Evolutionary conservation across 2,888 invertebrate genomes (phyloP).

Genomic region (Leucozona laternaria): DNA sequence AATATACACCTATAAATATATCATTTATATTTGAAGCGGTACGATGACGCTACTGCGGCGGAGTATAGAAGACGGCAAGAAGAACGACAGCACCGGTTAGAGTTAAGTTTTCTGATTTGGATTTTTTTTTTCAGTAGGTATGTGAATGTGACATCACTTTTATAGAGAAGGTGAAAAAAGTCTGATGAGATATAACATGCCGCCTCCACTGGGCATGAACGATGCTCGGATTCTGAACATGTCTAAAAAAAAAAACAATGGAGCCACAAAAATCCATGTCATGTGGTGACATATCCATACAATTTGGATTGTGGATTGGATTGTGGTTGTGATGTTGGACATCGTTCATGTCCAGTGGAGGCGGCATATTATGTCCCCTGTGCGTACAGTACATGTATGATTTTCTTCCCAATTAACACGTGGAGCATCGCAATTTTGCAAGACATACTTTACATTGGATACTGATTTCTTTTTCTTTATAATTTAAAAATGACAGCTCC

Average conservation of each 20-base stretch:
- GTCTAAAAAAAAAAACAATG: too few species aligned
- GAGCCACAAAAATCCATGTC: too few species aligned
- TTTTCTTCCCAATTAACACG: background rate
- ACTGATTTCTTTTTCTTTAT: too few species aligned
- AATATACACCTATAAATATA: background rate
- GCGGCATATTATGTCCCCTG: background rate
- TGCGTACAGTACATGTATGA: background rate
- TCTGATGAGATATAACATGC: background rate
- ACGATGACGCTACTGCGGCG: background rate
- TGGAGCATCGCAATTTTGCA: too few species aligned
- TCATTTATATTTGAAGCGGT: slow-evolving; percentile 20
- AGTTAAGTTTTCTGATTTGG: background rate
- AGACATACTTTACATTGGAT: too few species aligned
- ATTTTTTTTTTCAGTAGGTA: background rate
- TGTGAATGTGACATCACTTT: slow-evolving; percentile 5
- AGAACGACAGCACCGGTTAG: background rate
- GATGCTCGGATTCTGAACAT: too few species aligned
- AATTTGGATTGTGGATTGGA: too few species aligned
- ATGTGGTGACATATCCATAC: too few species aligned
- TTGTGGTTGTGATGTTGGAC: too few species aligned
- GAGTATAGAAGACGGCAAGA: background rate
- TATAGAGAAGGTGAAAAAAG: background rate
- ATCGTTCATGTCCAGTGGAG: too few species aligned
- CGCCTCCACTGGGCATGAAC: too few species aligned
- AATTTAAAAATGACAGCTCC: too few species aligned